phyloP scores from a whole-genome alignment of 2,797 vertebrate species.

The Pogonophryne albipinna region DNA sequence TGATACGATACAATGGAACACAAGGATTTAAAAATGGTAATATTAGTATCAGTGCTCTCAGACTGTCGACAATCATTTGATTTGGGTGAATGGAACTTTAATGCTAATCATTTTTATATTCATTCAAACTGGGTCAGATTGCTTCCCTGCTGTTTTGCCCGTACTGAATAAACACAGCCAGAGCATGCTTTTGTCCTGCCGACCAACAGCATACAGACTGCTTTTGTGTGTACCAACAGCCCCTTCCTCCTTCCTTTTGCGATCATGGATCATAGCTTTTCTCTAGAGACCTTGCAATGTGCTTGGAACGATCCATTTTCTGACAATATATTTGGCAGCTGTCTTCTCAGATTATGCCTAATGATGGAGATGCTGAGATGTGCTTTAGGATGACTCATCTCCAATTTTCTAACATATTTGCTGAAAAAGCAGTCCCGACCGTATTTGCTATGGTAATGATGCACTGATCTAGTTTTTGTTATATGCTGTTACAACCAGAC shows the following conservation, averaged over 20 bases:
- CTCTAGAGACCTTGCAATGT: constrained; percentile 32
- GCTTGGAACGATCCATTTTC: constrained; percentile 62
- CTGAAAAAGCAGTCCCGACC: constrained; percentile 42
- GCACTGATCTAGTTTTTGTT: constrained; percentile 7
- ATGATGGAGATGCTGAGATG: constrained; percentile 56
- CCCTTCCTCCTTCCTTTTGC: constrained; percentile 40
- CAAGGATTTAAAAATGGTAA: neutral
- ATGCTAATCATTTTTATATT: constrained; percentile 31
- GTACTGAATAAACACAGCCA: constrained; percentile 23
- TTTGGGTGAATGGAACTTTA: constrained; percentile 25
- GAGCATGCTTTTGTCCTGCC: constrained; percentile 28
- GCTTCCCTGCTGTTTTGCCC: constrained; percentile 39
- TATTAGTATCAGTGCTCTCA: constrained; percentile 2
- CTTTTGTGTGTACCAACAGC: constrained; percentile 47
- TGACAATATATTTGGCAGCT: constrained; percentile 57
- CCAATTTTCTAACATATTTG: constrained; percentile 48
- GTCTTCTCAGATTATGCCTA: constrained; percentile 59
- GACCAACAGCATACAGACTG: constrained; percentile 17
- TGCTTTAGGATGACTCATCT: constrained; percentile 52
- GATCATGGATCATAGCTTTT: constrained; percentile 50
- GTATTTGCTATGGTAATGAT: constrained; percentile 34
- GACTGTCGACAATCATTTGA: constrained; percentile 31
- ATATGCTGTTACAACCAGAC: constrained; percentile 9
- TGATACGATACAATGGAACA: constrained; percentile 7
- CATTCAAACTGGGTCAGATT: constrained; percentile 39